These are phyloP conservation scores for Drosophila rubida DNA, from an alignment of 2,888 invertebrate species.

Conservation along the genomic window DNA sequence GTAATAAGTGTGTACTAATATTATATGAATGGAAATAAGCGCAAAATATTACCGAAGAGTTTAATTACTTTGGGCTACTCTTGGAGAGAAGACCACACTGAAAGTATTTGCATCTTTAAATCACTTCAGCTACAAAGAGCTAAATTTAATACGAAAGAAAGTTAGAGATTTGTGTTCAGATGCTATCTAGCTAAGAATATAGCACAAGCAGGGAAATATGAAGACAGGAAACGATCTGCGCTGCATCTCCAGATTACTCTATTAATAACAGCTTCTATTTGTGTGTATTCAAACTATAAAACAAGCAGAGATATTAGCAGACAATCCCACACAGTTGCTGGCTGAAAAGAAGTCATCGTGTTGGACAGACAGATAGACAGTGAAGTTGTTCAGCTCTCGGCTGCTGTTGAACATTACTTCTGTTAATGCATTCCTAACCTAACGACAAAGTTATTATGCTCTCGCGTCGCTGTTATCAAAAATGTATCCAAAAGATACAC, in stretches of 20 bases:
- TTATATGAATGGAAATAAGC: no score
- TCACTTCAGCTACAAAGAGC: no score
- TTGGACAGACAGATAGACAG: no score
- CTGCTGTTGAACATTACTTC: conserved; percentile 3
- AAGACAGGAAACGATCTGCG: not conserved
- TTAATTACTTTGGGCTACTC: no score
- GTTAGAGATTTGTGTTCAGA: not conserved
- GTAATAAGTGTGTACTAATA: no score
- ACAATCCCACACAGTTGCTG: not conserved
- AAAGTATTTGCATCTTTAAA: no score
- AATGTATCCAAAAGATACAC: conserved; percentile 78
- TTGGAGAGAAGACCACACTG: not conserved
- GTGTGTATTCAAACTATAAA: not conserved
- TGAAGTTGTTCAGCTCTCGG: not conserved
- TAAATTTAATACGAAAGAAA: not conserved
- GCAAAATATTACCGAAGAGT: no score
- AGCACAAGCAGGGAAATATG: not conserved
- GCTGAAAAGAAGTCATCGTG: conserved; percentile 7
- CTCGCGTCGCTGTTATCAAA: conserved; percentile 68
- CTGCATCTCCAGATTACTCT: not conserved
- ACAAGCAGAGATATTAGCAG: not conserved
- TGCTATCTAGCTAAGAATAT: not conserved
- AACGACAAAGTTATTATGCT: conserved; percentile 76
- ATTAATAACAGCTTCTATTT: not conserved
- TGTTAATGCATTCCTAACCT: conserved; percentile 60